Evolutionary conservation across 1,140 invertebrate genomes (phyloP).

Genomic region (Pseudobourletiella spinata): DNA sequence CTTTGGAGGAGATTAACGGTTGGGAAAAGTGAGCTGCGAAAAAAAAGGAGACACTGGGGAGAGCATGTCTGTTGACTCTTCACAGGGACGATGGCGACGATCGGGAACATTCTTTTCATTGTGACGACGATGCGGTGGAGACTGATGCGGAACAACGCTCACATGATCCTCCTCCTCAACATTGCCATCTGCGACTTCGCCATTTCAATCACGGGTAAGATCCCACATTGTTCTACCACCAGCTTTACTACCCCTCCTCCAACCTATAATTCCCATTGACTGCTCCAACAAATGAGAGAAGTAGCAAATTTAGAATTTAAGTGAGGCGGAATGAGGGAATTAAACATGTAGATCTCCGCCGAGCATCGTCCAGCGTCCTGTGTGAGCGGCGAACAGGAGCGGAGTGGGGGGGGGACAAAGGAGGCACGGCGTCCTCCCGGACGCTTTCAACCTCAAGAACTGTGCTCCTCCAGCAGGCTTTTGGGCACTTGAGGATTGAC

Average conservation of each 20-base stretch:
- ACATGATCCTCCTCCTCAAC: slow-evolving; percentile 24
- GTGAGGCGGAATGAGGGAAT: background rate
- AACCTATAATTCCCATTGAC: background rate
- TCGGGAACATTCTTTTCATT: slow-evolving; percentile 25
- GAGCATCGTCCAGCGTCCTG: too few relatives aligned
- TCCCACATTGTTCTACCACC: too few relatives aligned
- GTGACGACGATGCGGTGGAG: slow-evolving; percentile 14
- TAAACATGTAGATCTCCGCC: too few relatives aligned
- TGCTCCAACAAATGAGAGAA: background rate
- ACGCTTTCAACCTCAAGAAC: too few relatives aligned
- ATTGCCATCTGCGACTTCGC: slow-evolving; percentile 22
- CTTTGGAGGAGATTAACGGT: too few relatives aligned
- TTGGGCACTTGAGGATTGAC: too few relatives aligned
- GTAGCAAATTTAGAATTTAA: background rate
- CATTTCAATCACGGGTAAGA: slow-evolving; percentile 22
- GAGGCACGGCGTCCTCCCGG: too few relatives aligned
- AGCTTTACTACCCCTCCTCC: background rate
- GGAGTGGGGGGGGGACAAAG: too few relatives aligned
- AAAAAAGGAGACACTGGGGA: too few relatives aligned
- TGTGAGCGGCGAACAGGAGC: too few relatives aligned
- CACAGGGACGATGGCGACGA: slow-evolving; percentile 16
- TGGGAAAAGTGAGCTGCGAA: too few relatives aligned
- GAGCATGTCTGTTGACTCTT: background rate
- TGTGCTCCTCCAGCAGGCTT: too few relatives aligned
- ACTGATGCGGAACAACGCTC: slow-evolving; percentile 18